Conservation (phyloP, 2,888 invertebrate species). For the Sepiola atlantica region DNA sequence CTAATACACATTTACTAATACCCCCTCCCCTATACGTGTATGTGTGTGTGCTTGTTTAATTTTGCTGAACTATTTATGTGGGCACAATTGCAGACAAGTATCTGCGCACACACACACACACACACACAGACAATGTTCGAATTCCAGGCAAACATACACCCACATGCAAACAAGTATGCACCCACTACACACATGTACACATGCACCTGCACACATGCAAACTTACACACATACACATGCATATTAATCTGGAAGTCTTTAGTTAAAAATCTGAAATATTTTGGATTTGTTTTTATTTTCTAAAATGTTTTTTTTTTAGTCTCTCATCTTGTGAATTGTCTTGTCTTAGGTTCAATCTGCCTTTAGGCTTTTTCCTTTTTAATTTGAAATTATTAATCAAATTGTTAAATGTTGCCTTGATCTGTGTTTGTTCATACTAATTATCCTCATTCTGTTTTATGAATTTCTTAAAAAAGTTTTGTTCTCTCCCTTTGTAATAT, state of each 20-base stretch:
- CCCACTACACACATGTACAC: too few species aligned
- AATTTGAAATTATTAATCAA: neutral
- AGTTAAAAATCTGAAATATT: neutral
- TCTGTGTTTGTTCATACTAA: neutral
- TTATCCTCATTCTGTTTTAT: neutral
- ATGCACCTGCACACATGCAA: too few species aligned
- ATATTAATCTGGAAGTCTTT: neutral
- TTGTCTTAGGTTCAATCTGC: neutral
- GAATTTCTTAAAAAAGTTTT: neutral
- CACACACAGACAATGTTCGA: too few species aligned
- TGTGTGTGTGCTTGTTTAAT: neutral
- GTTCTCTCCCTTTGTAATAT: neutral
- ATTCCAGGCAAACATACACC: neutral
- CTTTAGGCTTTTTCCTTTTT: neutral
- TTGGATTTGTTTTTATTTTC: neutral
- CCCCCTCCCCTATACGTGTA: neutral
- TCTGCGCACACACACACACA: neutral
- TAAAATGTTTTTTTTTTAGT: neutral
- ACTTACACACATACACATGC: neutral
- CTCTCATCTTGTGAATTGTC: neutral
- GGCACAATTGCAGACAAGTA: neutral
- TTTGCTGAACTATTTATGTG: neutral
- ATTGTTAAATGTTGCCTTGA: neutral
- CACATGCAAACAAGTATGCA: neutral
- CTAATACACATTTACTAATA: neutral